These are phyloP conservation scores for Pentalonia nigronervosa DNA, from an alignment of 1,140 invertebrate species.

Conservation along the genomic window DNA sequence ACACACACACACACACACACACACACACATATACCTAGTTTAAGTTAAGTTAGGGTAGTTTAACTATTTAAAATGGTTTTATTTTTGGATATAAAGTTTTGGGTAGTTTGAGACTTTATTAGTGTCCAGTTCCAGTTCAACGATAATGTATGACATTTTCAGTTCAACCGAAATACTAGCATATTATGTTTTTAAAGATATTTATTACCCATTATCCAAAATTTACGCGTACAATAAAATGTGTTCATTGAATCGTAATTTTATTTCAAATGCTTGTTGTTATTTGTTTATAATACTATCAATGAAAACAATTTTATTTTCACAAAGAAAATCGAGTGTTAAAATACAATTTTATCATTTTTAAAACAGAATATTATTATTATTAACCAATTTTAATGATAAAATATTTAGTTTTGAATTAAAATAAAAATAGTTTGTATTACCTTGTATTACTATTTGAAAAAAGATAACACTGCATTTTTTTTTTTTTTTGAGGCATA, in stretches of 20 bases:
- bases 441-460: too few species aligned
- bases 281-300: background rate
- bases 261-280: background rate
- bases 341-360: background rate
- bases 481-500: background rate
- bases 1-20: too few species aligned
- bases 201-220: background rate
- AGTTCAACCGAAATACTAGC: background rate
- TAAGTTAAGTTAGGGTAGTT: background rate
- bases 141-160: background rate
- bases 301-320: background rate
- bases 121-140: background rate
- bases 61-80: background rate
- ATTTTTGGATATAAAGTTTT: background rate
- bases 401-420: background rate
- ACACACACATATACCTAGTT: too few species aligned
- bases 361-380: background rate
- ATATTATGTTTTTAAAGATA: background rate
- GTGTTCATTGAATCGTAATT: background rate
- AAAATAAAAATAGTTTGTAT: too few species aligned
- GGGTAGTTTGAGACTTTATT: constrained; percentile 21
- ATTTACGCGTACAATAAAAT: background rate
- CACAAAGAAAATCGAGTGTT: background rate
- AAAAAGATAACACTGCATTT: background rate
- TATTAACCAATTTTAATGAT: background rate